Evolutionary conservation across 2,797 vertebrate genomes (phyloP).

Genomic region (Gymnothorax javanicus): DNA sequence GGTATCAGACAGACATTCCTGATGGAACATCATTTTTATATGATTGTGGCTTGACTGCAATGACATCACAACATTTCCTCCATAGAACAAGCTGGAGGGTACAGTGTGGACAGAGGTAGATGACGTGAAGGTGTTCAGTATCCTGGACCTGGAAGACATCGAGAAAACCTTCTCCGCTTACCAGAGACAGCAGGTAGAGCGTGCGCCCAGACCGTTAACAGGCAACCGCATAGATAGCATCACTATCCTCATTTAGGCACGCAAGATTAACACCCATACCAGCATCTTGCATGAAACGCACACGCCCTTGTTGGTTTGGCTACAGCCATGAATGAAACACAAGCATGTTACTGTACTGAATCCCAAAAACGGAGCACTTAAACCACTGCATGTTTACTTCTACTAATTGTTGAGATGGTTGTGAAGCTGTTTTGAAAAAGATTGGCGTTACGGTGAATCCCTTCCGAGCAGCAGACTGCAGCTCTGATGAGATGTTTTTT

Average conservation of each 20-base stretch:
- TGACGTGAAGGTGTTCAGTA: constrained; percentile 88
- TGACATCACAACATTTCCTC: not conserved
- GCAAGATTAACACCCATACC: not conserved
- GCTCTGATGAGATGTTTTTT: not conserved
- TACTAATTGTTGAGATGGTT: not conserved
- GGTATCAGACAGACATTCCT: not conserved
- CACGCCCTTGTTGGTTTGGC: not conserved
- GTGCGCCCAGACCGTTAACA: not conserved
- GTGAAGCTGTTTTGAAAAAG: not conserved
- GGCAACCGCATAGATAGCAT: not conserved
- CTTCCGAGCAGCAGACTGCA: not conserved
- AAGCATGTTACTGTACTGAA: not conserved
- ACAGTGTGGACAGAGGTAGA: constrained; percentile 94
- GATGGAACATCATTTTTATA: not conserved
- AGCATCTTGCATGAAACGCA: not conserved
- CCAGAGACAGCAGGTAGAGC: constrained; percentile 96
- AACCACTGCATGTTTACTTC: not conserved
- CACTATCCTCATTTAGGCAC: not conserved
- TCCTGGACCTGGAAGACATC: constrained; percentile 92
- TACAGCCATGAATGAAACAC: not conserved
- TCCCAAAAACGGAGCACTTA: not conserved
- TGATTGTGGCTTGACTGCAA: not conserved
- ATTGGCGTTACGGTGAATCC: not conserved
- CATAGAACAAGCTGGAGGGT: constrained; percentile 91
- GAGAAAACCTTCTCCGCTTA: constrained; percentile 98